phyloP scores from a whole-genome alignment of 2,888 invertebrate species.

The Athripsodes cinereus region DNA sequence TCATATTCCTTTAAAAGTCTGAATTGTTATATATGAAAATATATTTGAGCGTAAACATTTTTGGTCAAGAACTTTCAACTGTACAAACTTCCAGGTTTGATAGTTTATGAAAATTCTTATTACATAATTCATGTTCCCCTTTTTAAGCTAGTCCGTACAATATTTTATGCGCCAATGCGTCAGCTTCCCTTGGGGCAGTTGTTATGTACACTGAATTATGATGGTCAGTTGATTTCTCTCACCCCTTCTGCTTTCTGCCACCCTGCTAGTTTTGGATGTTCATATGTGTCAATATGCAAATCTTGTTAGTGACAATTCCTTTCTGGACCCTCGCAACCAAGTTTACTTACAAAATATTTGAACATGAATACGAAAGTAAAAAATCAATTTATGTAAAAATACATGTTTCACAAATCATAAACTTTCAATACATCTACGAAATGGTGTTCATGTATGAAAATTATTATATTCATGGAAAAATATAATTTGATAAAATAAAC shows the following conservation, averaged over 20 bases:
- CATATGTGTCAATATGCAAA: conserved; percentile 23
- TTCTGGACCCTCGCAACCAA: background rate
- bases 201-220: conserved; percentile 38
- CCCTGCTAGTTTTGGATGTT: conserved; percentile 7
- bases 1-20: too few relatives aligned
- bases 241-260: conserved; percentile 16
- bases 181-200: conserved; percentile 35
- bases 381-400: too few relatives aligned
- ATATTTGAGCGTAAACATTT: too few relatives aligned
- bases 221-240: conserved; percentile 38
- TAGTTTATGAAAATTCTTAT: background rate
- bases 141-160: conserved; percentile 31
- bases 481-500: too few relatives aligned
- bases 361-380: too few relatives aligned
- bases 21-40: too few relatives aligned
- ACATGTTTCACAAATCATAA: too few relatives aligned
- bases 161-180: conserved; percentile 50
- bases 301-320: conserved; percentile 9
- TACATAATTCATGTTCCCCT: conserved; percentile 10
- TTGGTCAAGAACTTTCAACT: background rate
- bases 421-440: too few relatives aligned
- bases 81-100: background rate
- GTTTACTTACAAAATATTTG: too few relatives aligned
- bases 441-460: too few relatives aligned
- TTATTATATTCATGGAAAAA: too few relatives aligned